Percentiles rank a stretch among this genome's conserved stretches.
These are phyloP conservation scores for Lycia hirtaria DNA, from an alignment of 2,888 invertebrate species.

Conservation along the genomic window DNA sequence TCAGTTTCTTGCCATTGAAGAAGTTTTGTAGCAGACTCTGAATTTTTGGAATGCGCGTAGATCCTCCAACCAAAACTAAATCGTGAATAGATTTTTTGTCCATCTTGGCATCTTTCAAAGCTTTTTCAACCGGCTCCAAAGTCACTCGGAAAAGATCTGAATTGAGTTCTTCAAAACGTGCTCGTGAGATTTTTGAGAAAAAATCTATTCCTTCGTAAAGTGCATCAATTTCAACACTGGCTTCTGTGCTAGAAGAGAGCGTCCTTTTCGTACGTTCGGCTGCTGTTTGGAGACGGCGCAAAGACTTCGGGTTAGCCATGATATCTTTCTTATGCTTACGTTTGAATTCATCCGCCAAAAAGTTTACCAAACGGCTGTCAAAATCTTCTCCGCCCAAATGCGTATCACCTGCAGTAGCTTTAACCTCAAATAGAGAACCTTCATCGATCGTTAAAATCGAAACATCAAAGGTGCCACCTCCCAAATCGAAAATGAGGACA, in stretches of 20 bases:
- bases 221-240: constrained; percentile 90
- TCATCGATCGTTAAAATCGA: constrained; percentile 93
- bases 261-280: constrained; percentile 92
- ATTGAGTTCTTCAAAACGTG: constrained; percentile 91
- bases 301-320: constrained; percentile 86
- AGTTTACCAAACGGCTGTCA: constrained; percentile 87
- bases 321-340: constrained; percentile 89
- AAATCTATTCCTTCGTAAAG: constrained; percentile 89
- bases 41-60: constrained; percentile 92
- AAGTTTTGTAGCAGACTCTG: constrained; percentile 90
- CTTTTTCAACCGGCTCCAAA: constrained; percentile 91
- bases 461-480: constrained; percentile 91
- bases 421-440: constrained; percentile 91
- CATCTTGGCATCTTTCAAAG: constrained; percentile 90
- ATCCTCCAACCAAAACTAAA: constrained; percentile 93
- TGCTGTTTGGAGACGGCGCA: constrained; percentile 89
- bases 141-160: constrained; percentile 89
- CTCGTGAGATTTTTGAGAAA: constrained; percentile 88
- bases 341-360: constrained; percentile 89
- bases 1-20: constrained; percentile 90
- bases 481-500: constrained; percentile 87
- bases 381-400: constrained; percentile 93
- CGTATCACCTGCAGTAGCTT: constrained; percentile 93
- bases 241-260: constrained; percentile 90
- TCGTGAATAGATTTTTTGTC: constrained; percentile 90